Base-by-base conservation (phyloP, 2,888 invertebrate genomes). In the Ametastegia equiseti region DNA sequence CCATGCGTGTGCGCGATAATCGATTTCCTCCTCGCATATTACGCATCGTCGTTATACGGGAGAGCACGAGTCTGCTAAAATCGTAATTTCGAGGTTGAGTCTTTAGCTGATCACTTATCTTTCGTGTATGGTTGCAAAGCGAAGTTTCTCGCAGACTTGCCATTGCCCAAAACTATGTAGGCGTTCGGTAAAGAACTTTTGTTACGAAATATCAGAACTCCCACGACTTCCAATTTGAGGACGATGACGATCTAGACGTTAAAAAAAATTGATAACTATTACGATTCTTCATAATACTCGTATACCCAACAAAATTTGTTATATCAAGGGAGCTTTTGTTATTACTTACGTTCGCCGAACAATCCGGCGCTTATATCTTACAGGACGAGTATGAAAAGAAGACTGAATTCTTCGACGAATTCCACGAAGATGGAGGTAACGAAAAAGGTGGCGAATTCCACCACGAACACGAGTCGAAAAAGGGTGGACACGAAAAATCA, bases 401-500 rank as follows among this genome's bases (percentile, higher is more conserved):
- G 82, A 94, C 95, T 45, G 96, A 96, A 88, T 96, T 96, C 92
- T 96, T 95, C 87, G 96, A 96, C 87, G 96, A 96, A 89, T 94
- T 94, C 81, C 94, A 95, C 42, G 95, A 95, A 83, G 95, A 94
- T 2, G 94, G 93, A 0, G 95, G 94, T 36, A 93, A 93, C 67
- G 95, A 95, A 85, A 95, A 95, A 83, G 94, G 95, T 82, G 95
- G 95, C 0, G 95, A 93, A 0, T 94, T 92, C 88, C 93, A 94
- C 83, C 91, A 93, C 30, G 94, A 95, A 57, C 92, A 94, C 81
- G 91, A 92, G 60, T 89, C 89, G 81, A 89, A 92, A 83, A 93
- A 94, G 93, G 95, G 95, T 2, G 95, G 94, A 0, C 92, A 93
- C 82, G 92, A 92, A 84, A 94, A 94, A 88, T 93, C 93, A 30